phyloP scores from a whole-genome alignment of 2,888 invertebrate genomes.

The Nycteola revayana region DNA sequence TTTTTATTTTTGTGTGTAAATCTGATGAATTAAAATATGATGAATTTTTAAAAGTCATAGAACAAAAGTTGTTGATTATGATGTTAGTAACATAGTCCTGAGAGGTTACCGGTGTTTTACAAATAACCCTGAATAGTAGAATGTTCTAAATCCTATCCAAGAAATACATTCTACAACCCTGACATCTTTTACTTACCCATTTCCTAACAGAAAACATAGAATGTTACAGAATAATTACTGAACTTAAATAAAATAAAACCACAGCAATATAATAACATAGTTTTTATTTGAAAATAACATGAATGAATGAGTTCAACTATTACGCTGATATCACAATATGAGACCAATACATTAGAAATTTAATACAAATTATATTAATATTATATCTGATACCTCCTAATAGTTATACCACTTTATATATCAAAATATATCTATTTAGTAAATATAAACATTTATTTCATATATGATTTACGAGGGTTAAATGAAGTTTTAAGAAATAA shows the following conservation, averaged over 20 bases:
- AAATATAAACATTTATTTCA: slow-evolving; percentile 2
- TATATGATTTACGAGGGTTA: slow-evolving; percentile 2
- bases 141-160: too few species aligned
- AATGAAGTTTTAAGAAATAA: slow-evolving; percentile 20
- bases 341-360: slow-evolving; percentile 57
- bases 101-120: too few species aligned
- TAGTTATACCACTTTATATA: slow-evolving; percentile 14
- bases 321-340: slow-evolving; percentile 63
- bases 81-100: too few species aligned
- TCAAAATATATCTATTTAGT: slow-evolving; percentile 22
- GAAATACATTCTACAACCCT: too few species aligned
- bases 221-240: too few species aligned
- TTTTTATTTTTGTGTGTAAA: too few species aligned
- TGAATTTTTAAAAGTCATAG: too few species aligned
- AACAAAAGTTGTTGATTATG: too few species aligned
- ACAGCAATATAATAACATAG: slow-evolving; percentile 10
- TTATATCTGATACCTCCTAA: slow-evolving; percentile 10
- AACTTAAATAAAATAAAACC: not conserved
- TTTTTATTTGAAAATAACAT: slow-evolving; percentile 21
- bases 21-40: too few species aligned
- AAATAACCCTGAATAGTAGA: too few species aligned
- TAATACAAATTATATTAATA: slow-evolving; percentile 24
- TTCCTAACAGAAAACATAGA: too few species aligned
- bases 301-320: slow-evolving; percentile 24
- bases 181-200: too few species aligned